phyloP scores from a whole-genome alignment of 2,797 vertebrate genomes.

The Echiichthys vipera region DNA sequence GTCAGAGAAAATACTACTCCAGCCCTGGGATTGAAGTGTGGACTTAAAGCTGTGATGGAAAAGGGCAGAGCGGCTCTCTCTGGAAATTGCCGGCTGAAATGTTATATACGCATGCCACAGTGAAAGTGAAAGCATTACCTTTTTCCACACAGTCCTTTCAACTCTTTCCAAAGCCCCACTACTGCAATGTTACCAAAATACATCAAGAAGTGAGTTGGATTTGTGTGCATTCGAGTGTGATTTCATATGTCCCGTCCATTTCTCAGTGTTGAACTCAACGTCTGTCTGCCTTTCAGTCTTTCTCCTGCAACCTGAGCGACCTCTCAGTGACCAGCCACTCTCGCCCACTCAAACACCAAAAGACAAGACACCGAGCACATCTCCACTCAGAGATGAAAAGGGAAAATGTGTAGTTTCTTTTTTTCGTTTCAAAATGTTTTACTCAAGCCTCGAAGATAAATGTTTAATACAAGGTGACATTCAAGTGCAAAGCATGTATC shows the following conservation, averaged over 20 bases:
- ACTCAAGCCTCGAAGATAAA: slow-evolving; percentile 29
- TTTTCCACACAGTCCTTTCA: slow-evolving; percentile 42
- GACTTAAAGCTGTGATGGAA: slow-evolving; percentile 56
- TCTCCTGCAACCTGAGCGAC: slow-evolving; percentile 37
- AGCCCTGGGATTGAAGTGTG: slow-evolving; percentile 47
- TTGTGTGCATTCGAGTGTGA: slow-evolving; percentile 46
- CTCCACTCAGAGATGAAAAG: slow-evolving; percentile 29
- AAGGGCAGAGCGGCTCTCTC: slow-evolving; percentile 56
- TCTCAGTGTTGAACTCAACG: slow-evolving; percentile 33
- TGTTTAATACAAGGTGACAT: slow-evolving; percentile 35
- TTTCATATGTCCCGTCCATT: slow-evolving; percentile 29
- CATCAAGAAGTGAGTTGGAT: slow-evolving; percentile 65
- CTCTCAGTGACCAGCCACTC: slow-evolving; percentile 53
- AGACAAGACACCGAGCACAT: slow-evolving; percentile 24
- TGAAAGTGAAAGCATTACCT: slow-evolving; percentile 60
- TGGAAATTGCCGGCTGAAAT: slow-evolving; percentile 49
- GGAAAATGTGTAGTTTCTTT: slow-evolving; percentile 3
- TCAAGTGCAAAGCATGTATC: background rate
- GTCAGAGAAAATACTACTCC: slow-evolving; percentile 53
- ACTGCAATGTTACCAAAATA: slow-evolving; percentile 47
- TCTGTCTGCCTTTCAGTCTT: background rate
- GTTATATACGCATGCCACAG: slow-evolving; percentile 32
- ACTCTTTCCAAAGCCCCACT: slow-evolving; percentile 30
- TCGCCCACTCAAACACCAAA: slow-evolving; percentile 32
- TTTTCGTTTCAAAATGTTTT: slow-evolving; percentile 38